phyloP scores from a whole-genome alignment of 2,797 vertebrate genomes.

The Dryobates pubescens region DNA sequence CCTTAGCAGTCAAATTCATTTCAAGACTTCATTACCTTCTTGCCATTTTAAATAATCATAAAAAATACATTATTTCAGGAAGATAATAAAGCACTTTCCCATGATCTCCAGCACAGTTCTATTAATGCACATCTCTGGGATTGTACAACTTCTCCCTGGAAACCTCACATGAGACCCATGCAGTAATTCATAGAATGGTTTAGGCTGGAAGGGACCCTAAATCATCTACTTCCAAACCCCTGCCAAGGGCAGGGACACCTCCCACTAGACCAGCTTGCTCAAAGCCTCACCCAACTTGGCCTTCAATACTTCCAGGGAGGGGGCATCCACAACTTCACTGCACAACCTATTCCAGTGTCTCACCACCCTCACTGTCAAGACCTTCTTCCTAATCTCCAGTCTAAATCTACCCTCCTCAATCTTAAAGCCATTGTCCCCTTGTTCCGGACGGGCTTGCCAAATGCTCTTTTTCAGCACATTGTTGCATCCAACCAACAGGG shows the following conservation, averaged over 20 bases:
- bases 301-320: no score
- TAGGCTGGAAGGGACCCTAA: not conserved
- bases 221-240: no score
- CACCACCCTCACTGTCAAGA: no score
- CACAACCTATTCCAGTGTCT: no score
- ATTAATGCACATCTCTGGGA: not conserved
- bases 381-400: no score
- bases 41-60: constrained; percentile 8
- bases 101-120: not conserved
- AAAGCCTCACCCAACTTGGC: no score
- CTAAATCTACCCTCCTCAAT: no score
- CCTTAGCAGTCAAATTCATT: constrained; percentile 44
- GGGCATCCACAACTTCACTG: no score
- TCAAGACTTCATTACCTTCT: constrained; percentile 40
- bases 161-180: not conserved
- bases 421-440: no score
- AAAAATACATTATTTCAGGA: constrained; percentile 24
- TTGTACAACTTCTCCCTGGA: constrained; percentile 14
- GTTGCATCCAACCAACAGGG: not conserved
- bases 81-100: constrained; percentile 17
- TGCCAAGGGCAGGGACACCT: no score
- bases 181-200: not conserved
- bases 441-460: not conserved
- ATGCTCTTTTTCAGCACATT: not conserved
- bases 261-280: no score